A percentile compares a stretch with the other conserved stretches of the same genome.
These are phyloP conservation scores for Adrianichthys oophorus DNA, from an alignment of 2,797 vertebrate genomes.

Conservation along the genomic window DNA sequence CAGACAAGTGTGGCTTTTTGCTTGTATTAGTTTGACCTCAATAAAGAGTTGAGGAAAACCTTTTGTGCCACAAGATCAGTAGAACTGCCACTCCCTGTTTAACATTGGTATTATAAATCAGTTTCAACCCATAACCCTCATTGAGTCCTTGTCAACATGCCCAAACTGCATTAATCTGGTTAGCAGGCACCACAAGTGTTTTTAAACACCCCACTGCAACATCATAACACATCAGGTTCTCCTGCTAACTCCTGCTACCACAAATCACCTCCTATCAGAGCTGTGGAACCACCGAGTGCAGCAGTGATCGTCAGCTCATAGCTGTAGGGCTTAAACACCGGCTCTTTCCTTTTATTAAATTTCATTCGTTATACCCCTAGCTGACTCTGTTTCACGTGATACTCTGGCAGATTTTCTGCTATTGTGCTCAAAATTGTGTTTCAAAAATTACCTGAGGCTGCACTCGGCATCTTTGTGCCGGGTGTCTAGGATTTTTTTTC, in stretches of 20 bases:
- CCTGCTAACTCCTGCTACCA: conserved; percentile 57
- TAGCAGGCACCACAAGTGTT: conserved; percentile 48
- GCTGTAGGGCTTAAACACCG: conserved; percentile 59
- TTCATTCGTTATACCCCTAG: conserved; percentile 53
- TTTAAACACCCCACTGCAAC: conserved; percentile 36
- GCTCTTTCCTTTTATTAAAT: conserved; percentile 60
- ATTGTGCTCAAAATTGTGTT: conserved; percentile 37
- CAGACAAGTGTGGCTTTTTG: conserved; percentile 3
- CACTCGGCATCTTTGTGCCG: conserved; percentile 24
- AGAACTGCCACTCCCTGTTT: conserved; percentile 11
- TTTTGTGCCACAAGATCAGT: background rate
- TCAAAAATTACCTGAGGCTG: conserved; percentile 43
- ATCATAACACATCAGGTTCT: conserved; percentile 60
- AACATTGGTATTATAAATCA: conserved; percentile 46
- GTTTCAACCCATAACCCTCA: conserved; percentile 36
- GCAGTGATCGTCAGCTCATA: conserved; percentile 46
- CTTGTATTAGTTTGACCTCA: conserved; percentile 30
- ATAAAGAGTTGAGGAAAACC: conserved; percentile 2
- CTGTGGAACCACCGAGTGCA: conserved; percentile 43
- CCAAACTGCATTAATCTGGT: conserved; percentile 44
- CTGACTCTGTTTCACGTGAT: conserved; percentile 50
- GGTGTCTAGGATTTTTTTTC: conserved; percentile 9
- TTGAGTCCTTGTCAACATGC: conserved; percentile 42
- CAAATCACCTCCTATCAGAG: conserved; percentile 64
- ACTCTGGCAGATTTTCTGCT: conserved; percentile 58